Base-by-base conservation (phyloP, 2,797 vertebrate species). In the Coracias cyanogaster region DNA sequence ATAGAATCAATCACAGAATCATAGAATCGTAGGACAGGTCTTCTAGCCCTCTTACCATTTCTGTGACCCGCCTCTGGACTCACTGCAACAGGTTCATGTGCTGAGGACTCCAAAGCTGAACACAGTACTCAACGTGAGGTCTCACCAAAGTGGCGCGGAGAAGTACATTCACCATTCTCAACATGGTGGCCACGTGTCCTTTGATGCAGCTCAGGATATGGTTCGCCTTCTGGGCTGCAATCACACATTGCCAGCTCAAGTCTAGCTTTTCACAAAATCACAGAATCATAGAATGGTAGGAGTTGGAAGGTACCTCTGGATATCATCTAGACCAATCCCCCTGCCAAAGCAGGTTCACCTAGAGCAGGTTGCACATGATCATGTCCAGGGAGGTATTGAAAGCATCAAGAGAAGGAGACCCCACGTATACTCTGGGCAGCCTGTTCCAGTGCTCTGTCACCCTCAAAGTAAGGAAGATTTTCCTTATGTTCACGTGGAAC, bases 101-200 rank as follows among this genome's bases (percentile, higher is more conserved):
- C n/a, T 41, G 22, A 14, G 51, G 17, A 15, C 13, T 10, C 43
- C 33, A 45, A 21, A 31, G 8, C 31, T 72, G 48, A 22, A 21
- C 4, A 2, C 39, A 72, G 31, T 5, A 1, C 13, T 77, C 3
- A 39, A 58, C 35, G 9, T 18, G 12, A 7, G 16, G 2, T 74
- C 41, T 66, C 37, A 29, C 1, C 19, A 60, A 33, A 69, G 37
- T 3, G 13, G 41, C 62, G 25, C 1, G 22, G 43, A 79, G 19
- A 28, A 14, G 5, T 11, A 86, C 46, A 78, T 43, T 74, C 22
- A 15, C 26, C 10, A 85, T 14, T 22, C 29, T 7, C 3, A 0
- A 12, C 16, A 51, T 61, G n/a, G 61, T 65, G 35, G 15, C 46
- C 22, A 41, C 0, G 0, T 3, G n/a, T 16, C 39, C 65, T 2